Conservation (phyloP, 2,113 vertebrate genomes). For the Centropristis striata region DNA sequence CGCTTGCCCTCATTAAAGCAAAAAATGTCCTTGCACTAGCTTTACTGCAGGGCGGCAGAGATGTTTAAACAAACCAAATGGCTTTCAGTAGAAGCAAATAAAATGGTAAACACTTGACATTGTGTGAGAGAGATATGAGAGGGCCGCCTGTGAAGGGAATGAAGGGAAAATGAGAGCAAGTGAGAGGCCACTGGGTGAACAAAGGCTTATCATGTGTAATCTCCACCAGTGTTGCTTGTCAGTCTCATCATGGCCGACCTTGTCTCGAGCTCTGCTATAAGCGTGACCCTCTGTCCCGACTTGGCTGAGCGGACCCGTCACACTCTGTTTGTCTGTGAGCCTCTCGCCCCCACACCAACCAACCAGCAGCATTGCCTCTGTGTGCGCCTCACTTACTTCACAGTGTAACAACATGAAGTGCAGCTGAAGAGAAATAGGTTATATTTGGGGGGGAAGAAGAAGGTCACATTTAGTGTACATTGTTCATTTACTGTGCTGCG, state of each 20-base stretch:
- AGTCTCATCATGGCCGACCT: conserved; percentile 72
- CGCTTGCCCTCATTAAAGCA: conserved; percentile 34
- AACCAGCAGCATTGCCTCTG: not conserved
- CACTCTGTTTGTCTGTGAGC: conserved; percentile 48
- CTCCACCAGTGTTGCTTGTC: conserved; percentile 57
- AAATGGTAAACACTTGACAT: conserved; percentile 47
- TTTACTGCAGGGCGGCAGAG: conserved; percentile 5
- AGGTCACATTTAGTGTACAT: not conserved
- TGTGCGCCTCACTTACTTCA: conserved; percentile 18
- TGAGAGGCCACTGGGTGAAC: conserved; percentile 32
- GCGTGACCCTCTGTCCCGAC: conserved; percentile 52
- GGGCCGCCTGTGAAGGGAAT: conserved; percentile 9
- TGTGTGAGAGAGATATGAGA: conserved; percentile 38
- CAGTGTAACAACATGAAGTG: conserved; percentile 12
- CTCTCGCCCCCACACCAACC: not conserved
- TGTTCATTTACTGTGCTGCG: conserved; percentile 7
- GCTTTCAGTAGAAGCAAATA: conserved; percentile 38
- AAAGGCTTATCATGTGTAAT: conserved; percentile 57
- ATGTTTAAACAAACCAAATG: conserved; percentile 44
- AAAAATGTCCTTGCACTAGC: not conserved
- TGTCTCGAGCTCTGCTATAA: conserved; percentile 55
- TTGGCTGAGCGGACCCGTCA: conserved; percentile 59
- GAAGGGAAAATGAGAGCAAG: conserved; percentile 29
- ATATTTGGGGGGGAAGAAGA: not conserved
- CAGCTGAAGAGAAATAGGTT: conserved; percentile 15